Base-by-base conservation (phyloP, 2,888 invertebrate genomes). In the Acrobasis consociella region DNA sequence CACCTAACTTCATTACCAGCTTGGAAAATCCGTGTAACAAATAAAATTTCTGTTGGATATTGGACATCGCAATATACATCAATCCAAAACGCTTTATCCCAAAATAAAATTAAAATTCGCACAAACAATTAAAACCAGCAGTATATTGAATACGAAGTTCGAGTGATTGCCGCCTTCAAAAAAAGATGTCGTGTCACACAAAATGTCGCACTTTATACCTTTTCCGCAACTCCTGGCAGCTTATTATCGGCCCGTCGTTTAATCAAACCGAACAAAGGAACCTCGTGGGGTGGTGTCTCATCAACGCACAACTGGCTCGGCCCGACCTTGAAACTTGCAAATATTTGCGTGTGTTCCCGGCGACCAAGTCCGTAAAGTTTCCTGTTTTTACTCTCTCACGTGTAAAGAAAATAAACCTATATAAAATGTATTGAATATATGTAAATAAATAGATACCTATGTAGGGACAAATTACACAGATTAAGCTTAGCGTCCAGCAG, bases 181-280 rank as follows among this genome's bases (percentile, higher is more conserved):
- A 5, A 55, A 15, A 9, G 15, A 55, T 16, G 39, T 39, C 55
- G 16, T 16, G 38, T 38, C 53, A 39, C 10, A 52, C 51, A 52
- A 55, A 55, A 55, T 16, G 37, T 38, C 15, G 13, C 9, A 53
- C 53, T 53, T n/a, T 9, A 38, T 38, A 38, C 38, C 38, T 16
- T 39, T 55, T 55, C 8, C 39, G 13, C 37, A 31, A 8, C n/a
- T 52, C 37, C n/a, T 11, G 15, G 39, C 55, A 55, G 55, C 55
- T 55, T 55, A 55, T 55, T 55, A 55, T 55, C 55, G 55, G 13
- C 3, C 55, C 16, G 8, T 55, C 55, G 16, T 39, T 55, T 39
- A 39, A 55, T 55, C 55, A 55, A 16, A 38, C 55, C 55, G 7
- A 9, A 39, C 55, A 39, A 55, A 55, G 39, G 55, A 31, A 31